Evolutionary conservation across 92 coral and sea anemone species (phyloP).

Genomic region (Palythoa grandiflora): DNA sequence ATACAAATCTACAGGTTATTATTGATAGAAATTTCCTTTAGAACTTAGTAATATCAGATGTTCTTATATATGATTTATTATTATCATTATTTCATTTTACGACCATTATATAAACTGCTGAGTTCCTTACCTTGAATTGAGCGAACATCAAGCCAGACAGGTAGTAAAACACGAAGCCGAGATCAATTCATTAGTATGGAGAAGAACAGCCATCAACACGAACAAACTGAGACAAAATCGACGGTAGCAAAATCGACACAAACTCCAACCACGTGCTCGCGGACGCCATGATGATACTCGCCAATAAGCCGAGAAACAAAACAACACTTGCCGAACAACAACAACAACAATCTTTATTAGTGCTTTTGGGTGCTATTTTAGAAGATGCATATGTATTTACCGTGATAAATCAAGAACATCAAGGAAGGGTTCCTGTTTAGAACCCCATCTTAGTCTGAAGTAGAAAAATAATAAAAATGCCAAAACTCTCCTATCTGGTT

Average conservation of each 20-base stretch:
- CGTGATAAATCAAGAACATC: conserved; percentile 5
- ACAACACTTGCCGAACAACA: not conserved
- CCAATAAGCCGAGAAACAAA: not conserved
- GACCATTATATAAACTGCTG: not conserved
- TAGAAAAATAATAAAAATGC: not conserved
- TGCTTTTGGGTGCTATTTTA: no score
- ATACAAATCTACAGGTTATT: not conserved
- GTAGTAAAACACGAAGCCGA: no score
- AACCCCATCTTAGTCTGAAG: not conserved
- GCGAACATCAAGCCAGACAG: no score
- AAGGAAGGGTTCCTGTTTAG: not conserved
- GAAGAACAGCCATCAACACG: no score
- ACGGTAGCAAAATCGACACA: no score
- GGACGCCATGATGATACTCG: conserved; percentile 7
- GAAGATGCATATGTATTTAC: conserved; percentile 14
- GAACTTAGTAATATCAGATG: not conserved
- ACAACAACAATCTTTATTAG: not conserved
- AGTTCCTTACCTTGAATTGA: not conserved
- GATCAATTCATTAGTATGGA: no score
- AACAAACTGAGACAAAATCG: no score
- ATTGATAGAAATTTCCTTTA: not conserved
- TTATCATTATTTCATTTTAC: no score
- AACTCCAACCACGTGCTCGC: not conserved
- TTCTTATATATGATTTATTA: not conserved
- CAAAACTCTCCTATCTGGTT: not conserved